Evolutionary conservation across 2,113 vertebrate genomes (phyloP), one percentile per base, ranked within the genome.

Genomic region (Sarotherodon lohbergeri): DNA sequence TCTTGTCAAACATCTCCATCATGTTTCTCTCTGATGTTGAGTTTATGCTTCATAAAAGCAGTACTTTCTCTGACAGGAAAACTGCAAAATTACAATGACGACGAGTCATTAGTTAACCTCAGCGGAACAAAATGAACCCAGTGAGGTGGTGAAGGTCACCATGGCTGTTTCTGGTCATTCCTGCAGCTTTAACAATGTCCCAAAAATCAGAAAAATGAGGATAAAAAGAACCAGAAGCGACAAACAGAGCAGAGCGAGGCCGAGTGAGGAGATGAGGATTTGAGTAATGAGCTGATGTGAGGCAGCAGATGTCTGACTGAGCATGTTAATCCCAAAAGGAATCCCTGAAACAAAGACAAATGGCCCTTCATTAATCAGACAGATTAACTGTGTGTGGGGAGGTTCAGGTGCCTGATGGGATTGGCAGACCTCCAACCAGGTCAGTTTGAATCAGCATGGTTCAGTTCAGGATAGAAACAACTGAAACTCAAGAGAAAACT

Each of bases 371-470:
- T 52, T 86, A 88, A 88, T 9, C 55, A 17, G 39, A 7, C 55
- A 61, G 87, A 90, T 88, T 90, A 89, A 55, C 9, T 36, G n/a
- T 66, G 54, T 56, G 68, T 27, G 39, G 22, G 68, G 68, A 27
- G 22, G 39, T 46, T 19, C 84, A 86, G 84, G 87, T 89, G 81
- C 71, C 55, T 91, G 89, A 90, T 91, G 86, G 88, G 91, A 92
- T 90, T 92, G 90, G 88, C 41, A 4, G 24, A 59, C 16, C 17
- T 90, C 85, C 88, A 90, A 79, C 43, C 68, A 85, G 90, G 90
- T 87, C 86, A 90, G 57, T 3, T 2, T 19, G 55, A 41, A 32
- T 55, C 9, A 17, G 9, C 41, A 11, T 3, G 5, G 14, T 76
- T 48, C 24, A 46, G 9, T 29, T 48, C 22, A 24, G 34, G 19